phyloP scores from a whole-genome alignment of 1,140 invertebrate genomes.

The Drosophila suzukii region DNA sequence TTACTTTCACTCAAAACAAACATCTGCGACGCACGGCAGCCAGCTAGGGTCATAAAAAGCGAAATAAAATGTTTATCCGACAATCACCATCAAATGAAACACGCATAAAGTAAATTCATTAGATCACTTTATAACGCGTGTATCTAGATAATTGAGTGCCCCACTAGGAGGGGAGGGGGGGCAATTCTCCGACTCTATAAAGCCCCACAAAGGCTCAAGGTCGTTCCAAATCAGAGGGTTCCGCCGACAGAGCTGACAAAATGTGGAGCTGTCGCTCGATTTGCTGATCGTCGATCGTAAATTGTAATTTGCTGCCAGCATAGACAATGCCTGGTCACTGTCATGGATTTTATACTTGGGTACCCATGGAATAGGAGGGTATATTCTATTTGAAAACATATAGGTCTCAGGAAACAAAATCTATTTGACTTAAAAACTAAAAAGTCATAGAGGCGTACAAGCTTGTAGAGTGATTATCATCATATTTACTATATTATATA shows the following conservation, averaged over 20 bases:
- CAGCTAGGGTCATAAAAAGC: conserved; percentile 50
- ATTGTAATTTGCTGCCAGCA: conserved; percentile 34
- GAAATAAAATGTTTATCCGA: conserved; percentile 66
- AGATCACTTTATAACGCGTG: conserved; percentile 54
- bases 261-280: conserved; percentile 49
- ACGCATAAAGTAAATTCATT: conserved; percentile 65
- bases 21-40: conserved; percentile 5
- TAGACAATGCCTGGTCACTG: conserved; percentile 63
- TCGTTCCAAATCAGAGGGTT: conserved; percentile 68
- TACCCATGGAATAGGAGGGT: neutral
- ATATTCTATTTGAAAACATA: neutral
- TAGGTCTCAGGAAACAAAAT: neutral
- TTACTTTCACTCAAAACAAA: conserved; percentile 73
- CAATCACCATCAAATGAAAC: conserved; percentile 50
- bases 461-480: too few species aligned
- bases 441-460: too few species aligned
- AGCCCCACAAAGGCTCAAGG: conserved; percentile 54
- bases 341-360: conserved; percentile 24
- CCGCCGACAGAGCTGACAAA: conserved; percentile 43
- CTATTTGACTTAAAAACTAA: neutral
- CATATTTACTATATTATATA: too few species aligned
- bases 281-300: conserved; percentile 47
- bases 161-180: neutral
- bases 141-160: conserved; percentile 52
- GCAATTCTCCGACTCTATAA: conserved; percentile 2